These are phyloP conservation scores for Himalopsyche anomala DNA, from an alignment of 2,888 invertebrate species.

Conservation along the genomic window DNA sequence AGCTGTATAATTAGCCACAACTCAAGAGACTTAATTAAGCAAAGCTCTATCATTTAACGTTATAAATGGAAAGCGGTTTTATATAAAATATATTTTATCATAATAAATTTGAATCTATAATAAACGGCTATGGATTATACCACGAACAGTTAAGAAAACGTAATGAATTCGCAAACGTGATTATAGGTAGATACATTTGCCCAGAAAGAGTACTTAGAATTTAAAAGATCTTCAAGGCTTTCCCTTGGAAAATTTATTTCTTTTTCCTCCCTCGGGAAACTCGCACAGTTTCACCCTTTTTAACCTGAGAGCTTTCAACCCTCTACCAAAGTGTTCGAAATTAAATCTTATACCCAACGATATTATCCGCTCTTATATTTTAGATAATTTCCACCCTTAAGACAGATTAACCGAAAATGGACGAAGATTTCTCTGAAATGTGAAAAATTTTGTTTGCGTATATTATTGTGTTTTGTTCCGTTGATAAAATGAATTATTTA, in stretches of 20 bases:
- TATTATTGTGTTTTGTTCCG: too few species aligned
- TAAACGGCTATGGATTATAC: slow-evolving; percentile 9
- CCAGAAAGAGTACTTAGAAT: slow-evolving; percentile 15
- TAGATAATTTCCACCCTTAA: slow-evolving; percentile 55
- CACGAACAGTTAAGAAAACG: slow-evolving; percentile 41
- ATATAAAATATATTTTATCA: background rate
- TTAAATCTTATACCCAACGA: slow-evolving; percentile 62
- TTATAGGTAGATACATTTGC: slow-evolving; percentile 23
- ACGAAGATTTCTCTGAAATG: slow-evolving; percentile 8
- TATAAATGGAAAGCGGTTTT: slow-evolving; percentile 1
- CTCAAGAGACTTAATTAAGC: slow-evolving; percentile 31
- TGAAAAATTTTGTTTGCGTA: background rate
- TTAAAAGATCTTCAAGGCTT: slow-evolving; percentile 30
- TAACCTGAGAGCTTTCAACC: slow-evolving; percentile 50
- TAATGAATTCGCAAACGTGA: slow-evolving; percentile 41
- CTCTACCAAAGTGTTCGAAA: slow-evolving; percentile 59
- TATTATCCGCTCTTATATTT: slow-evolving; percentile 60
- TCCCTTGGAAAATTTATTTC: slow-evolving; percentile 34
- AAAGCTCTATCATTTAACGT: slow-evolving; percentile 2
- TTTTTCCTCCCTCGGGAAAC: slow-evolving; percentile 38
- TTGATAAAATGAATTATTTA: too few species aligned
- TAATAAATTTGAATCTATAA: slow-evolving; percentile 23
- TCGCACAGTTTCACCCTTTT: slow-evolving; percentile 56
- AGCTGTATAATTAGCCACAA: slow-evolving; percentile 26
- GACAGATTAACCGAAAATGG: slow-evolving; percentile 48